Evolutionary conservation across 2,888 invertebrate genomes (phyloP).

Genomic region (Oscheius myriophilus): DNA sequence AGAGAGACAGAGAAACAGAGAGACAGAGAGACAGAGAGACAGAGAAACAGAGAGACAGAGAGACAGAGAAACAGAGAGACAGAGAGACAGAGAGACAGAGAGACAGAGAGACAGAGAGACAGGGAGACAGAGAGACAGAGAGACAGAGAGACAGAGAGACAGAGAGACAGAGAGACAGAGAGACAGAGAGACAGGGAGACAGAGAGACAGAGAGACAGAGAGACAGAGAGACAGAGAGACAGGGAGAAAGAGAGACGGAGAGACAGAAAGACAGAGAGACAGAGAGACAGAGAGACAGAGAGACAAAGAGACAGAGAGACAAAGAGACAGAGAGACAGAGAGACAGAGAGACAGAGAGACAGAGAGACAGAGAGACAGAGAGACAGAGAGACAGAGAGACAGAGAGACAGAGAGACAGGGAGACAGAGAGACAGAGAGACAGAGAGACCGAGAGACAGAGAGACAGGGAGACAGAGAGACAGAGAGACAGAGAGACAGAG

Average conservation of each 20-base stretch:
- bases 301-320: constrained; percentile 4
- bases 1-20: background rate
- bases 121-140: background rate
- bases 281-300: constrained; percentile 27
- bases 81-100: background rate
- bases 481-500: background rate
- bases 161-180: background rate
- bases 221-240: background rate
- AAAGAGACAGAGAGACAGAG: constrained; percentile 25
- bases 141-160: background rate
- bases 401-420: constrained; percentile 50
- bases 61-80: background rate
- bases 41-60: background rate
- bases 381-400: constrained; percentile 31
- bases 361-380: no score
- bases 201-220: background rate
- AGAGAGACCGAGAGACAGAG: constrained; percentile 43
- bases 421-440: no score
- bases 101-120: background rate
- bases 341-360: constrained; percentile 52
- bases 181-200: background rate
- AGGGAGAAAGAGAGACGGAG: background rate
- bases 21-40: background rate
- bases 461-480: constrained; percentile 40
- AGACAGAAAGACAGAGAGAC: background rate